Evolutionary conservation across 37 sponge, comb jelly and placozoan genomes (phyloP).

Genomic region (Agelas oroides): DNA sequence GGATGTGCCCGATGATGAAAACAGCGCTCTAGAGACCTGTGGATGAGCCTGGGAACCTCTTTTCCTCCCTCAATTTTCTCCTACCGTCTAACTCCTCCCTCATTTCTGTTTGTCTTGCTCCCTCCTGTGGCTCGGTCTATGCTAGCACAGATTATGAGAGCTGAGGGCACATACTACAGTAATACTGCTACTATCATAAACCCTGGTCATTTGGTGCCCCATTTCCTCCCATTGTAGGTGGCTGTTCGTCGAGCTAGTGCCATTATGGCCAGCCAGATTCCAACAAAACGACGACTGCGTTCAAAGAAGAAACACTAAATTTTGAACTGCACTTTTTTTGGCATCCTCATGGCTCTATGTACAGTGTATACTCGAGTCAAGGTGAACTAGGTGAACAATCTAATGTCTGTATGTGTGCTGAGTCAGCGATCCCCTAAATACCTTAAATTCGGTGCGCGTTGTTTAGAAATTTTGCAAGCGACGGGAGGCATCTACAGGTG

Average conservation of each 20-base stretch:
- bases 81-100: neutral
- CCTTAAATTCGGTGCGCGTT: too few species aligned
- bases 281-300: conserved; percentile 27
- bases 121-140: conserved; percentile 36
- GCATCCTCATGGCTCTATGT: too few species aligned
- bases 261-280: conserved; percentile 61
- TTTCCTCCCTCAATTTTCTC: neutral
- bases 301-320: too few species aligned
- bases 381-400: too few species aligned
- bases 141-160: conserved; percentile 80
- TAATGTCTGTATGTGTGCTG: too few species aligned
- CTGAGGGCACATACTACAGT: conserved; percentile 46
- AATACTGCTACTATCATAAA: neutral
- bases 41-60: conserved; percentile 7
- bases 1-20: conserved; percentile 59
- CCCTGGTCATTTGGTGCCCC: neutral
- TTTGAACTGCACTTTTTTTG: too few species aligned
- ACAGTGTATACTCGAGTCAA: too few species aligned
- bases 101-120: conserved; percentile 3
- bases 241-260: conserved; percentile 81
- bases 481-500: neutral
- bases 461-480: neutral
- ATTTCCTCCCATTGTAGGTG: conserved; percentile 40
- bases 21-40: conserved; percentile 7
- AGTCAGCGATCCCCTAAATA: too few species aligned